Conservation (phyloP, 2,888 invertebrate species). For the Watsonalla binaria region DNA sequence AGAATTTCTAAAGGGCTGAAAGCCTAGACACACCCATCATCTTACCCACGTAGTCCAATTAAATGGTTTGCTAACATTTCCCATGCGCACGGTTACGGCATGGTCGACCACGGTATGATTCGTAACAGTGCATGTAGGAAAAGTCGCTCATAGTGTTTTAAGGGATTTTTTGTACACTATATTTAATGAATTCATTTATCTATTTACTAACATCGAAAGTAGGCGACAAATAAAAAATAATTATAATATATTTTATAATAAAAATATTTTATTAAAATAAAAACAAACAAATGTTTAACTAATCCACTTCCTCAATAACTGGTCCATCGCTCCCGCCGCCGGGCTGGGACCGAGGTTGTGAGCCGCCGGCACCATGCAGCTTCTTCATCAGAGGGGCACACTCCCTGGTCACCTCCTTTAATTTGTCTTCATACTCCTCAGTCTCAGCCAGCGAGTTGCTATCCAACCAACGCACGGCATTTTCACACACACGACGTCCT, state of each 20-base stretch:
- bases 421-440: conserved; percentile 82
- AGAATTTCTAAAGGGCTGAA: no score
- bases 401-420: conserved; percentile 34
- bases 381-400: conserved; percentile 80
- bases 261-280: conserved; percentile 11
- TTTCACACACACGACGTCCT: conserved; percentile 73
- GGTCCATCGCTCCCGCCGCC: conserved; percentile 54
- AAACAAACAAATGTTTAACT: conserved; percentile 18
- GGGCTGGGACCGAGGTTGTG: conserved; percentile 5
- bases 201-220: no score
- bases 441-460: conserved; percentile 82
- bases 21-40: no score
- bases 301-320: conserved; percentile 80
- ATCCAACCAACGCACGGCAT: conserved; percentile 82
- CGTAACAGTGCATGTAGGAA: no score
- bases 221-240: neutral
- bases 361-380: conserved; percentile 48
- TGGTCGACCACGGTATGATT: no score
- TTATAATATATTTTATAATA: conserved; percentile 4
- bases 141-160: no score
- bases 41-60: no score
- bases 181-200: no score
- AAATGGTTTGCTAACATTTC: no score
- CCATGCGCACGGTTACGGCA: no score
- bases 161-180: no score